Evolutionary conservation across 2,113 vertebrate species (phyloP).

Genomic region (Eidolon helvum): DNA sequence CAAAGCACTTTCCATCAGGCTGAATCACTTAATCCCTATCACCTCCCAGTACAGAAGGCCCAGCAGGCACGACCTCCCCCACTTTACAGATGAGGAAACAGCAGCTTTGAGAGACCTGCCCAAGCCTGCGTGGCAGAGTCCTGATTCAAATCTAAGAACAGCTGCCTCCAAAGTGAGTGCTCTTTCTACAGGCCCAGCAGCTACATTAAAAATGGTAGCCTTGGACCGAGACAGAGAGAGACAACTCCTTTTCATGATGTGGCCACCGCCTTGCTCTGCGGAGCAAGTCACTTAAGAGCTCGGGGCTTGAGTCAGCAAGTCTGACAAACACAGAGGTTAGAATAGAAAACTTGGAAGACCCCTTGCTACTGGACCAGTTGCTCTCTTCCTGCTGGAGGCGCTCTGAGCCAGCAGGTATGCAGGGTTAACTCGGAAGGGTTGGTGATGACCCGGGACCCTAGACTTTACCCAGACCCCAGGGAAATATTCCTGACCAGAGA

Average conservation of each 20-base stretch:
- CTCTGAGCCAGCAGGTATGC: neutral
- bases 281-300: neutral
- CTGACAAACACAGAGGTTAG: neutral
- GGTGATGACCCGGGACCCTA: neutral
- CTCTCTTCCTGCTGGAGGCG: neutral
- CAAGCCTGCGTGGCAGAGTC: neutral
- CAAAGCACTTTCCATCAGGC: neutral
- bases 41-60: neutral
- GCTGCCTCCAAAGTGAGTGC: neutral
- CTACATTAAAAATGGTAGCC: neutral
- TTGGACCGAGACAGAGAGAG: neutral
- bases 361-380: neutral
- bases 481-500: neutral
- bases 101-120: neutral
- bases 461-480: neutral
- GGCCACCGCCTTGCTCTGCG: neutral
- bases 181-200: neutral
- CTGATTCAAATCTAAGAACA: neutral
- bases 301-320: neutral
- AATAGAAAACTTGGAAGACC: neutral
- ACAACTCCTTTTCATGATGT: neutral
- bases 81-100: neutral
- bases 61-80: neutral
- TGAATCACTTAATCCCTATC: neutral
- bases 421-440: neutral